Conservation (phyloP, 2,113 vertebrate species). For the Probosciger aterrimus region DNA sequence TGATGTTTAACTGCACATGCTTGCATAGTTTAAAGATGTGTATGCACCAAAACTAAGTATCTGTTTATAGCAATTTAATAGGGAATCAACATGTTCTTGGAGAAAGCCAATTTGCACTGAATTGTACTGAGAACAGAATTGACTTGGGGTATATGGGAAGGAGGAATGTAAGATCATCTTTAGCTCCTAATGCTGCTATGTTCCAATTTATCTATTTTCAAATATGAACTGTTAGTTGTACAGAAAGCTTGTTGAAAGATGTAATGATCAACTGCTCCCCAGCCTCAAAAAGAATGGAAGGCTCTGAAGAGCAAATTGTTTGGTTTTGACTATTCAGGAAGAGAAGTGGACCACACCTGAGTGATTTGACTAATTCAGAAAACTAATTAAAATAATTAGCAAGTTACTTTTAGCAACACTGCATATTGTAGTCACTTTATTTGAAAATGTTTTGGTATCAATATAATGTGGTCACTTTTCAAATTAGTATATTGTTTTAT, state of each 20-base stretch:
- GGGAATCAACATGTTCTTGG: neutral
- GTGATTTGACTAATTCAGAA: neutral
- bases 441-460: neutral
- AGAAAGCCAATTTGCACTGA: neutral
- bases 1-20: neutral
- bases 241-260: neutral
- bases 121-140: neutral
- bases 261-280: neutral
- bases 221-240: neutral
- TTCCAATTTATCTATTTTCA: neutral
- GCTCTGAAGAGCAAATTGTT: neutral
- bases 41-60: neutral
- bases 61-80: neutral
- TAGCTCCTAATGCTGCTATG: neutral
- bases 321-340: neutral
- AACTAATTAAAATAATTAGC: neutral
- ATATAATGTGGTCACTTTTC: neutral
- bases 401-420: neutral
- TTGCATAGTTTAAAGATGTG: neutral
- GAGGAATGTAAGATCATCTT: neutral
- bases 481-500: neutral
- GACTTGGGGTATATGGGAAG: neutral
- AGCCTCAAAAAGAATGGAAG: neutral
- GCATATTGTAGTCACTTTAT: neutral
- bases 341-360: neutral